A percentile compares a stretch with the other conserved stretches of the same genome.
phyloP scores from a whole-genome alignment of 2,797 vertebrate species.

The Gallirallus australis region DNA sequence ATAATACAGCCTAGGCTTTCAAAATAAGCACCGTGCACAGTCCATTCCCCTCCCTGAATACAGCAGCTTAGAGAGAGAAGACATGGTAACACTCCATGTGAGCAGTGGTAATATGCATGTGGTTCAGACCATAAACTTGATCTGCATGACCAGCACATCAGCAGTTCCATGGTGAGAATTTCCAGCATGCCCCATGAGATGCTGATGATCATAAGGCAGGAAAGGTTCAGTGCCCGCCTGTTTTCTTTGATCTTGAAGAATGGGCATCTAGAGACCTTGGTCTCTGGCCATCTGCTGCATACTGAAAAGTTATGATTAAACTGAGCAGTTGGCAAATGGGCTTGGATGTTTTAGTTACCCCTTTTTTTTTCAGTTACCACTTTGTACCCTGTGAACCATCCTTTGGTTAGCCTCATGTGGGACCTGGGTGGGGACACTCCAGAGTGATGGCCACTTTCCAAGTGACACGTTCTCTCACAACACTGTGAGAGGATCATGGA shows the following conservation, averaged over 20 bases:
- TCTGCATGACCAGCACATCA: neutral
- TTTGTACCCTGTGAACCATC: neutral
- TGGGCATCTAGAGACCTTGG: neutral
- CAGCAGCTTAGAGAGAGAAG: neutral
- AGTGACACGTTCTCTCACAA: neutral
- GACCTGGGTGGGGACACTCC: neutral
- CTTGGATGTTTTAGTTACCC: neutral
- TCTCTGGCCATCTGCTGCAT: neutral
- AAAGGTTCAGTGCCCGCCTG: neutral
- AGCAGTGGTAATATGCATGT: neutral
- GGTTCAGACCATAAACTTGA: neutral
- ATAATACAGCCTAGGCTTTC: neutral
- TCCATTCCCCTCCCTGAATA: neutral
- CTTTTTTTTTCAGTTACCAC: neutral
- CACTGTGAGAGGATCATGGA: neutral
- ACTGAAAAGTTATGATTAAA: neutral
- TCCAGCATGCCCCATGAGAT: neutral
- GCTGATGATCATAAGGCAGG: neutral
- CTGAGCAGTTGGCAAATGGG: neutral
- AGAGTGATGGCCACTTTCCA: rapidly evolving
- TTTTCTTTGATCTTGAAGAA: neutral
- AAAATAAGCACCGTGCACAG: neutral
- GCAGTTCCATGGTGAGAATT: neutral
- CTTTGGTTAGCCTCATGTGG: neutral
- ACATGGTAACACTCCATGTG: neutral